A percentile compares a stretch with the other conserved stretches of the same genome.
Conservation (phyloP, 1,140 invertebrate genomes). For the Pomacea maculata region DNA sequence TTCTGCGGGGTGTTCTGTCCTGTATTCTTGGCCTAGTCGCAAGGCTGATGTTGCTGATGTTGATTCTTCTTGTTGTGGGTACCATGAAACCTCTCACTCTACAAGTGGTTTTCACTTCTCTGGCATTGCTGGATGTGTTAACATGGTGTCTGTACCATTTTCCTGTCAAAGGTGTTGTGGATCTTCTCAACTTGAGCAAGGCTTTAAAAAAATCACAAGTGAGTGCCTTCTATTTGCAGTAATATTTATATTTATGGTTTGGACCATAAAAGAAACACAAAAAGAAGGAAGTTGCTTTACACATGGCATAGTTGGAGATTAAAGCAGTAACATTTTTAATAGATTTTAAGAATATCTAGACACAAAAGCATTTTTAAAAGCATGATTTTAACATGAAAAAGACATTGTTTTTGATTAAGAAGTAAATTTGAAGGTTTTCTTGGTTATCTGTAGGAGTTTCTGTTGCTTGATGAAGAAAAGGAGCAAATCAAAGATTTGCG, state of each 20-base stretch:
- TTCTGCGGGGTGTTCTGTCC: neutral
- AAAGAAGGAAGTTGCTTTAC: too few relatives aligned
- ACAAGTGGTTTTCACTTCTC: slow-evolving; percentile 1
- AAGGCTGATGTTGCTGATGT: slow-evolving; percentile 15
- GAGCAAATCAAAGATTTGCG: slow-evolving; percentile 31
- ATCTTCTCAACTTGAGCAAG: neutral
- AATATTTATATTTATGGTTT: too few relatives aligned
- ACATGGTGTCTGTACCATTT: slow-evolving; percentile 12
- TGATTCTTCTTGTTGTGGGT: slow-evolving; percentile 3
- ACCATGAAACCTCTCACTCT: neutral
- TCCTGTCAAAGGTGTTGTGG: slow-evolving; percentile 1
- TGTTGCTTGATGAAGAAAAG: slow-evolving; percentile 37
- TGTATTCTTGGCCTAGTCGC: neutral
- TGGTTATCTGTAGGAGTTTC: slow-evolving; percentile 16
- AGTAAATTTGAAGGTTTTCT: too few relatives aligned
- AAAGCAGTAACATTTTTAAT: too few relatives aligned
- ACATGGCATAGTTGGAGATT: too few relatives aligned
- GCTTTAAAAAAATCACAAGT: neutral
- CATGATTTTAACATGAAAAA: too few relatives aligned
- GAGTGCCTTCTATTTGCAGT: neutral
- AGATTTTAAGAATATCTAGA: too few relatives aligned
- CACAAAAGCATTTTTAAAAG: too few relatives aligned
- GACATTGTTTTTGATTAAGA: too few relatives aligned
- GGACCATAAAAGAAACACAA: too few relatives aligned
- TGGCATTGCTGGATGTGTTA: slow-evolving; percentile 20